Evolutionary conservation across 1,140 invertebrate species (phyloP), one percentile per base, ranked within the genome.

Genomic region (Cyphomyrmex costatus): DNA sequence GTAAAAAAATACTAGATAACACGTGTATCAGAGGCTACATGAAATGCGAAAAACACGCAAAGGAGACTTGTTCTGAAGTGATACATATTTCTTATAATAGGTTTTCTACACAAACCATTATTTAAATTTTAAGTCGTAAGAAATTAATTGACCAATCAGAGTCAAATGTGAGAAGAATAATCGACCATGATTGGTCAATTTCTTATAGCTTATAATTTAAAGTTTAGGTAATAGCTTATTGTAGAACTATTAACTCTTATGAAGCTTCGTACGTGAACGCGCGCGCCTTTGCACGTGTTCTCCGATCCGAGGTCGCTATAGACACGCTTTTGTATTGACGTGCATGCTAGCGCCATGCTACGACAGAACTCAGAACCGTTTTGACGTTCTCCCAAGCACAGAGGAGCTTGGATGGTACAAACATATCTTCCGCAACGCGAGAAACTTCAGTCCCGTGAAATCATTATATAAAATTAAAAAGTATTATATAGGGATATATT

Each of bases 371-470:
- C 36, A 78, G 91, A 95, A 95, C 93, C 92, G 87, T 94, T 93
- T 92, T 92, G 90, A 93, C 89, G 89, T 89, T 79, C 60, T 71
- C 70, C 68, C 85, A 73, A 58, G 90, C 76, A 53, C 30, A 24
- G 24, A 86, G 85, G 27, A 24, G 90, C 93, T 94, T 93, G 73
- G 94, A 94, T 95, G 94, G 94, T 95, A 95, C 93, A 95, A 86
- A 88, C 87, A 42, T 71, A 88, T 87, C 73, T 86, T 24, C 74
- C 82, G 71, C 77, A 51, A 61, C 42, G 49, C 24, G 16, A 10
- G 8, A 3, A 24, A 14, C 33, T 12, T n/a, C 33, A 19, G 10
- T 6, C 2, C 14, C 21, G 21, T 14, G 14, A 27, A 78, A 78
- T 46, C 10, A 7, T n/a, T 16, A 14, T 1, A 14, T 21, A 12